Evolutionary conservation across 2,113 vertebrate species (phyloP).

Genomic region (Laterallus jamaicensis): DNA sequence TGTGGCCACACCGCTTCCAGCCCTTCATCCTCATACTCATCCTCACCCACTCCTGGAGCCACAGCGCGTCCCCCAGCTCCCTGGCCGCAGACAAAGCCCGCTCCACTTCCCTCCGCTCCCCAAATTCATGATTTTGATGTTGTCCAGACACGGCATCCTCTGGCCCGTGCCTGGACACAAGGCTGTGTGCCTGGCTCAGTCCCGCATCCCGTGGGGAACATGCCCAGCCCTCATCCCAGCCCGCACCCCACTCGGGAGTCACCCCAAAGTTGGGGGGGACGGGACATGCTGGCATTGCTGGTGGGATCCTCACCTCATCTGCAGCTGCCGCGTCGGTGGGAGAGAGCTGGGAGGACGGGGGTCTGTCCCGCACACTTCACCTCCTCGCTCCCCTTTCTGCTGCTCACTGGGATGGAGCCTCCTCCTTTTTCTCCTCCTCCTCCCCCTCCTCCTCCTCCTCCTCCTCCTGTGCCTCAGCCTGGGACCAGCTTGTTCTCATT

Average conservation of each 20-base stretch:
- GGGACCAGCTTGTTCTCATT: conserved; percentile 91
- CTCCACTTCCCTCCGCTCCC: background rate
- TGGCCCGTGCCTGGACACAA: accelerated
- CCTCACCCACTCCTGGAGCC: background rate
- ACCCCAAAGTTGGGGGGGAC: background rate
- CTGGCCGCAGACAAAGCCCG: accelerated
- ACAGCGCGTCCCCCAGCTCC: accelerated
- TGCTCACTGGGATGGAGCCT: background rate
- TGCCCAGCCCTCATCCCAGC: background rate
- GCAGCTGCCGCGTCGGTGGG: background rate
- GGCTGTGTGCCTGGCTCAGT: background rate
- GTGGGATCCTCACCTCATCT: background rate
- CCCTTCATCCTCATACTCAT: background rate
- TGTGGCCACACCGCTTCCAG: accelerated
- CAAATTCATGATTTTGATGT: accelerated
- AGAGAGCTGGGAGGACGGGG: background rate
- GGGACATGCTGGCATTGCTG: background rate
- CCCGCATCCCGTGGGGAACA: background rate
- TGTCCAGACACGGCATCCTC: background rate
- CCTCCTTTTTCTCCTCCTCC: background rate
- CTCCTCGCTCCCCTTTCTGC: background rate
- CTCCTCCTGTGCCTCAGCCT: conserved; percentile 52
- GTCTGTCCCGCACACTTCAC: background rate
- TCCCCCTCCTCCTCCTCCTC: background rate
- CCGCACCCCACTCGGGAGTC: background rate